A percentile compares a stretch with the other conserved stretches of the same genome.
Conservation (phyloP, 2,113 vertebrate species). For the Syrmaticus mikado region DNA sequence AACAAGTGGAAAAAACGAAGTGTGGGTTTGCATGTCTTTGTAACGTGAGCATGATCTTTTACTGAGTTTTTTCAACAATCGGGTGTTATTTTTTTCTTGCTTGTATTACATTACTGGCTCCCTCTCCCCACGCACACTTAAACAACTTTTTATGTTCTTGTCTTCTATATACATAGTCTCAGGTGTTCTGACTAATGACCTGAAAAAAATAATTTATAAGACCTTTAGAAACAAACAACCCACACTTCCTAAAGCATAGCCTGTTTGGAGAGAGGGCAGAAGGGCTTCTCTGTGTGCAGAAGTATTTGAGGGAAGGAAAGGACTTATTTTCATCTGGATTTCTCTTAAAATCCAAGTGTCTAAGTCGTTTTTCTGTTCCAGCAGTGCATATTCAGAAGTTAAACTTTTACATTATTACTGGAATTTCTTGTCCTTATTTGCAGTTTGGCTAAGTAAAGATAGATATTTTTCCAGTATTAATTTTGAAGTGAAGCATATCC, state of each 20-base stretch:
- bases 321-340: background rate
- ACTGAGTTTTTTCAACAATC: background rate
- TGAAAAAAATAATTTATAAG: background rate
- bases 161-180: background rate
- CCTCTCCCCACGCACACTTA: background rate
- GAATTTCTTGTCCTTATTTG: background rate
- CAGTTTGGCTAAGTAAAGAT: background rate
- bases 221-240: background rate
- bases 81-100: background rate
- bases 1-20: background rate
- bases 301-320: background rate
- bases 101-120: background rate
- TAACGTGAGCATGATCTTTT: background rate
- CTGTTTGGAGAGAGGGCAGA: background rate
- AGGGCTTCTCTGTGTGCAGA: background rate
- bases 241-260: background rate
- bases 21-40: background rate
- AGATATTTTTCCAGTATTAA: background rate
- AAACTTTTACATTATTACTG: background rate
- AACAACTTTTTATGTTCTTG: background rate
- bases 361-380: background rate
- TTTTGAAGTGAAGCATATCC: background rate
- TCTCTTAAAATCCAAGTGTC: background rate
- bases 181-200: background rate
- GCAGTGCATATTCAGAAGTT: background rate